Evolutionary conservation across 2,888 invertebrate species (phyloP).

Genomic region (Drosophila paranaensis): DNA sequence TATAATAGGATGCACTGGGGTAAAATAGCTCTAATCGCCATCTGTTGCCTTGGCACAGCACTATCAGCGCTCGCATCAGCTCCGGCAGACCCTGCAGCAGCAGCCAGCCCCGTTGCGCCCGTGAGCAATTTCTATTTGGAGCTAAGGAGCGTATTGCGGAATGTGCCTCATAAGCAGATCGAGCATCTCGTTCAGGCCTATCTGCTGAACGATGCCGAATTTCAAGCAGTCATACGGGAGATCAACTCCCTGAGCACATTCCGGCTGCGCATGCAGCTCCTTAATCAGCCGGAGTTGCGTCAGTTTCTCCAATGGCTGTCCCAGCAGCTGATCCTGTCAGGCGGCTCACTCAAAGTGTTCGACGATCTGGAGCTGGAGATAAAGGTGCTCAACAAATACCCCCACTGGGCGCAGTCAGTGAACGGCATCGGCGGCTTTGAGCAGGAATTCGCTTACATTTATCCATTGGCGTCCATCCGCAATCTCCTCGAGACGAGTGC

Average conservation of each 20-base stretch:
- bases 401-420: conserved; percentile 63
- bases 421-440: conserved; percentile 79
- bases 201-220: conserved; percentile 75
- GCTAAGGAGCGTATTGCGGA: conserved; percentile 50
- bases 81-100: conserved; percentile 16
- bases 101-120: conserved; percentile 1
- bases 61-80: conserved; percentile 7
- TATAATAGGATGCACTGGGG: conserved; percentile 46
- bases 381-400: conserved; percentile 71
- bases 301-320: conserved; percentile 68
- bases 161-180: conserved; percentile 65
- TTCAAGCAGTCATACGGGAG: conserved; percentile 77
- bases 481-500: conserved; percentile 68
- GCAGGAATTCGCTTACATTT: conserved; percentile 65
- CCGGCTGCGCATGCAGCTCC: conserved; percentile 65
- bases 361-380: conserved; percentile 73
- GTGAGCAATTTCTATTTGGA: conserved; percentile 59
- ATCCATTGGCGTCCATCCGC: conserved; percentile 65
- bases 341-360: conserved; percentile 67
- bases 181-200: conserved; percentile 70
- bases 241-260: conserved; percentile 68
- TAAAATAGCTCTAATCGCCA: conserved; percentile 29
- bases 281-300: conserved; percentile 77
- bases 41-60: conserved; percentile 43
- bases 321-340: conserved; percentile 65